Evolutionary conservation across 2,797 vertebrate genomes (phyloP).

Genomic region (Chrosomus eos): DNA sequence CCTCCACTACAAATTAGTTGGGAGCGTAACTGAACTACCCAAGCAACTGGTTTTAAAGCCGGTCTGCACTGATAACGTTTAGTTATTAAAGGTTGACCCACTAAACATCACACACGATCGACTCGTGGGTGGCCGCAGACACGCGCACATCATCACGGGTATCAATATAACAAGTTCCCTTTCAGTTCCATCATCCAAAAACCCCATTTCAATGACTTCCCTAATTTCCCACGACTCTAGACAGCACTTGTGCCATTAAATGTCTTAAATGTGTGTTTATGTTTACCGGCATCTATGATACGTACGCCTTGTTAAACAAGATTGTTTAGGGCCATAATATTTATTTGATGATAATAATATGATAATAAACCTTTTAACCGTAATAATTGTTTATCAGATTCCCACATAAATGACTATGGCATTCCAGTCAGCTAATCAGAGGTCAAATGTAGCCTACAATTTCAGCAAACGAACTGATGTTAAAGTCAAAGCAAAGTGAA

Average conservation of each 20-base stretch:
- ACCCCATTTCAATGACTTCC: neutral
- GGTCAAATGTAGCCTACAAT: neutral
- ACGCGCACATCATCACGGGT: slow-evolving; percentile 22
- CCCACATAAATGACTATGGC: neutral
- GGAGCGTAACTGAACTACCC: slow-evolving; percentile 5
- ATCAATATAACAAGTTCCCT: slow-evolving; percentile 17
- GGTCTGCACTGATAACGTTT: neutral
- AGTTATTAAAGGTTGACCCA: slow-evolving; percentile 33
- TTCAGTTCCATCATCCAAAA: slow-evolving; percentile 23
- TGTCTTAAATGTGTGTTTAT: neutral
- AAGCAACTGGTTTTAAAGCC: slow-evolving; percentile 2
- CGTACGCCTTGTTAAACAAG: neutral
- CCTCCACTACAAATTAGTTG: slow-evolving; percentile 42
- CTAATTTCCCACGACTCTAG: neutral
- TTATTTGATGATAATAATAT: neutral
- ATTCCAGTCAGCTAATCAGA: neutral
- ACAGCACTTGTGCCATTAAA: neutral
- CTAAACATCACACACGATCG: slow-evolving; percentile 8
- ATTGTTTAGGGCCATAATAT: neutral
- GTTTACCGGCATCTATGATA: slow-evolving; percentile 18
- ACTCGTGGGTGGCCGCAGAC: slow-evolving; percentile 35
- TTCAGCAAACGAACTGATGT: slow-evolving; percentile 3
- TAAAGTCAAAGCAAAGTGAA: slow-evolving; percentile 10
- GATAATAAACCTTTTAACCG: neutral
- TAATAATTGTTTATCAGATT: neutral